phyloP scores from a whole-genome alignment of 2,113 vertebrate genomes.

The Python bivittatus region DNA sequence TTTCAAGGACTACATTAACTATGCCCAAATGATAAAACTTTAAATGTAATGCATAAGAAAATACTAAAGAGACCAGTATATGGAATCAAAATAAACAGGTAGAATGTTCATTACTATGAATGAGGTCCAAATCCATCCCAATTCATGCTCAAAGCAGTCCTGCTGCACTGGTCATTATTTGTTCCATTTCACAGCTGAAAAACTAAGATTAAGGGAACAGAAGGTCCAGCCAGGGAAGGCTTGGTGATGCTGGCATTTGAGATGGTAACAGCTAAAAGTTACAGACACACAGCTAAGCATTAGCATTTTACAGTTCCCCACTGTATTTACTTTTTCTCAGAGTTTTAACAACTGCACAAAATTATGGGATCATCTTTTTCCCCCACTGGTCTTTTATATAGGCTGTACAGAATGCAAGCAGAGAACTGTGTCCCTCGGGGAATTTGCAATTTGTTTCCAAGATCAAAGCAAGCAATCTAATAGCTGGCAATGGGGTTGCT shows the following conservation, averaged over 20 bases:
- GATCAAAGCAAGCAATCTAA: slow-evolving; percentile 22
- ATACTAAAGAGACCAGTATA: not conserved
- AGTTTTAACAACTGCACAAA: not conserved
- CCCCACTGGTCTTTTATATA: not conserved
- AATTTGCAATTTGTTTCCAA: slow-evolving; percentile 36
- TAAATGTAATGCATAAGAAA: not conserved
- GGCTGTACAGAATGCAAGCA: slow-evolving; percentile 35
- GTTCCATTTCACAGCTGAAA: not conserved
- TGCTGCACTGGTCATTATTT: not conserved
- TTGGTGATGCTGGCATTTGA: not conserved
- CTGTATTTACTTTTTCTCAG: not conserved
- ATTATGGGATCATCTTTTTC: not conserved
- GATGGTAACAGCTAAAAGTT: not conserved
- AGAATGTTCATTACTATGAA: not conserved
- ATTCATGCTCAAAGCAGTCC: not conserved
- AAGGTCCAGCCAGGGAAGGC: not conserved
- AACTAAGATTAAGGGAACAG: not conserved
- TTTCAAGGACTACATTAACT: not conserved
- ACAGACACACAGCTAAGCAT: not conserved
- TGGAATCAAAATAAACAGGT: not conserved
- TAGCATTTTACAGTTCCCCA: not conserved
- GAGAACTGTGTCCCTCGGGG: slow-evolving; percentile 1
- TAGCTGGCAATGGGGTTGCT: slow-evolving; percentile 46
- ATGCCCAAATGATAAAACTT: not conserved
- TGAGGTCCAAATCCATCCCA: not conserved